These are phyloP conservation scores for Anneissia japonica DNA, from an alignment of 35 echinoderm and acorn worm species.

Conservation along the genomic window DNA sequence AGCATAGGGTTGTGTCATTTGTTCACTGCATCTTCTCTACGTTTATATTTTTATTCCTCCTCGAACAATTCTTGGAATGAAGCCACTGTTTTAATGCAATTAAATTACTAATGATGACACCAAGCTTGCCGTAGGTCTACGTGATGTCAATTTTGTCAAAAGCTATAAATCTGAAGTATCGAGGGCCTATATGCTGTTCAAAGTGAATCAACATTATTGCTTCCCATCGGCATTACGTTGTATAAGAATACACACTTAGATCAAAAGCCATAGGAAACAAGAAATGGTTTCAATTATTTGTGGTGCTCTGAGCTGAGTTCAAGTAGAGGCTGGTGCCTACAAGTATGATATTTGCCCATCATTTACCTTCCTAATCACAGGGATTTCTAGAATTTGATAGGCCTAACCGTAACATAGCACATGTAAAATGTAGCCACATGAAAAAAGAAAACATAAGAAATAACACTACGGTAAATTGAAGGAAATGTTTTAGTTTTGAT, in stretches of 20 bases:
- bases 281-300: not conserved
- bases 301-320: not conserved
- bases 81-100: not conserved
- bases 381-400: too few species aligned
- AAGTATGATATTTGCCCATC: too few species aligned
- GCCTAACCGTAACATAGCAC: too few species aligned
- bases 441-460: too few species aligned
- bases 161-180: not conserved
- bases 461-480: too few species aligned
- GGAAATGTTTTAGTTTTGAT: too few species aligned
- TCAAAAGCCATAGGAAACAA: not conserved
- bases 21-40: too few species aligned
- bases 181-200: not conserved
- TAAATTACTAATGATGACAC: not conserved
- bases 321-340: not conserved
- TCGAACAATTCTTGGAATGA: not conserved
- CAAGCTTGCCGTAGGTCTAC: not conserved
- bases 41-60: not conserved
- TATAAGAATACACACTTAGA: not conserved
- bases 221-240: not conserved
- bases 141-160: not conserved
- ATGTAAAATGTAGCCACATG: too few species aligned
- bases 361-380: too few species aligned
- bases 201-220: not conserved
- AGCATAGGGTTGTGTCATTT: too few species aligned